phyloP scores from a whole-genome alignment of 2,888 invertebrate species.

The Cosmopolites sordidus region DNA sequence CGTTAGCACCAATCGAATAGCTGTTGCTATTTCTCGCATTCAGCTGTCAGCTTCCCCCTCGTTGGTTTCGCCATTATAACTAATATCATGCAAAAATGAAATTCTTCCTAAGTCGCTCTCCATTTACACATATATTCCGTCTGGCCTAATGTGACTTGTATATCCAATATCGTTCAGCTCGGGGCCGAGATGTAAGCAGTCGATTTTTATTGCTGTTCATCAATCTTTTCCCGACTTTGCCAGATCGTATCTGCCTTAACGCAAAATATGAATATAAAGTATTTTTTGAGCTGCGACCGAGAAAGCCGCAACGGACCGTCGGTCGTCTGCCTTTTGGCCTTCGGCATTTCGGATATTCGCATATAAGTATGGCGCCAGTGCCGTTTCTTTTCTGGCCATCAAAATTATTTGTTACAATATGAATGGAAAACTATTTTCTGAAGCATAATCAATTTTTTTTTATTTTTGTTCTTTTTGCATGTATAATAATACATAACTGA shows the following conservation, averaged over 20 bases:
- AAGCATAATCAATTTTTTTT: too few relatives aligned
- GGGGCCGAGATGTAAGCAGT: constrained; percentile 6
- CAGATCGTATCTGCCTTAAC: constrained; percentile 15
- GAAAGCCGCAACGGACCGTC: not conserved
- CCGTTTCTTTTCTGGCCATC: too few relatives aligned
- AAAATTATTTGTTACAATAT: too few relatives aligned
- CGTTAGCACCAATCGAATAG: too few relatives aligned
- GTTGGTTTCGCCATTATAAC: not conserved
- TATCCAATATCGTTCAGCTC: constrained; percentile 9
- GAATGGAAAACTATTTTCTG: too few relatives aligned
- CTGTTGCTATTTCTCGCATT: too few relatives aligned
- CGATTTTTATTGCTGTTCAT: constrained; percentile 14
- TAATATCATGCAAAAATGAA: constrained; percentile 10
- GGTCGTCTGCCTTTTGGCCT: not conserved
- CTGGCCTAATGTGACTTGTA: constrained; percentile 11
- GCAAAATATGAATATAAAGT: constrained; percentile 15
- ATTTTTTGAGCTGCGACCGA: constrained; percentile 4
- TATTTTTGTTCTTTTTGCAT: too few relatives aligned
- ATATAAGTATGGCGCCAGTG: too few relatives aligned
- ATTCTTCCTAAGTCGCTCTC: constrained; percentile 7
- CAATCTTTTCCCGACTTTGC: constrained; percentile 15
- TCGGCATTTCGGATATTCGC: not conserved
- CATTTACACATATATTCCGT: constrained; percentile 8
- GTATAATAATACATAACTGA: too few relatives aligned
- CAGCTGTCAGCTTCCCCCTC: too few relatives aligned